Percentiles rank a stretch among this genome's conserved stretches.
Evolutionary conservation across 1,140 invertebrate genomes (phyloP).

Genomic region (Zaprionus inermis): DNA sequence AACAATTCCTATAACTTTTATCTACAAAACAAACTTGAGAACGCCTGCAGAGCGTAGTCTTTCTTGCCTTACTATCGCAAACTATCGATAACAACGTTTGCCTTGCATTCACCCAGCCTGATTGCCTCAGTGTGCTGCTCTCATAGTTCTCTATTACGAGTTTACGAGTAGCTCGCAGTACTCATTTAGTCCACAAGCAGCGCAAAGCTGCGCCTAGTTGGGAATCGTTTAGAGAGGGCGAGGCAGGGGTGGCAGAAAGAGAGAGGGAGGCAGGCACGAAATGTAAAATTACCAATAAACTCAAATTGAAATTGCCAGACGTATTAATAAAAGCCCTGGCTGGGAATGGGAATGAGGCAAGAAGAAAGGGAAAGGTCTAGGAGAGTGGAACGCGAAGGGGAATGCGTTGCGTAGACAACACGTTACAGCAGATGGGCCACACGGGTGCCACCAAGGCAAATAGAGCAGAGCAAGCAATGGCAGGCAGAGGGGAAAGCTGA

Average conservation of each 20-base stretch:
- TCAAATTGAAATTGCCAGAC: conserved; percentile 83
- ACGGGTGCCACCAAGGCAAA: conserved; percentile 57
- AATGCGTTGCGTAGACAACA: conserved; percentile 51
- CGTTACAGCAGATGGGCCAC: conserved; percentile 60
- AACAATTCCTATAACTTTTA: too few relatives aligned
- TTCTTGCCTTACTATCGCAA: conserved; percentile 14
- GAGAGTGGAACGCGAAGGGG: too few relatives aligned
- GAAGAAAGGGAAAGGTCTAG: neutral
- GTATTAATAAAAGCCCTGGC: conserved; percentile 75
- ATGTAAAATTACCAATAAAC: conserved; percentile 82
- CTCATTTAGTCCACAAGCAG: neutral
- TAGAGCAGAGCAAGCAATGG: conserved; percentile 14
- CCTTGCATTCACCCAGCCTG: neutral
- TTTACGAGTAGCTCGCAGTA: conserved; percentile 8
- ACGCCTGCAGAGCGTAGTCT: neutral
- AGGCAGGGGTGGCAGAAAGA: neutral
- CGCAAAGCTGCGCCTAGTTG: conserved; percentile 38
- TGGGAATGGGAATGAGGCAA: neutral
- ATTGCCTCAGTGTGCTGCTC: conserved; percentile 1
- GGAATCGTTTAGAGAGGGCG: conserved; percentile 10
- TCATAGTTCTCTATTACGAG: conserved; percentile 18
- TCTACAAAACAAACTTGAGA: neutral
- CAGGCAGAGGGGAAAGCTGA: conserved; percentile 6
- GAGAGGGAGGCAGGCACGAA: conserved; percentile 35
- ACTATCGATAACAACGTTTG: conserved; percentile 13